A percentile compares a stretch with the other conserved stretches of the same genome.
phyloP scores from a whole-genome alignment of 2,888 invertebrate species.

The Myathropa florea region DNA sequence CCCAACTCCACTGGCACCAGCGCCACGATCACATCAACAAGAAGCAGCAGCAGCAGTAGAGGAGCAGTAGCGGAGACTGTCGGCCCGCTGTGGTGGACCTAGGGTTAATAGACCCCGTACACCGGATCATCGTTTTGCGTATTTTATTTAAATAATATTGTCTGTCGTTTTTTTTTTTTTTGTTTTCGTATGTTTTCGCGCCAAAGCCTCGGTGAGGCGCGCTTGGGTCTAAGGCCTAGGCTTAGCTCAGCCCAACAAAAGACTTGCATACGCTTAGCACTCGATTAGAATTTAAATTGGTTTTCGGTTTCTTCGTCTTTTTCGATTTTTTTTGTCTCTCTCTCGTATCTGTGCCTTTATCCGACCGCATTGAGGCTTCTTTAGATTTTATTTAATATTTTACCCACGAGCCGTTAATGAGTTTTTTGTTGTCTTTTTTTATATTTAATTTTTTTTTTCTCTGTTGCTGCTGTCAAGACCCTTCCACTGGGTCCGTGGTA shows the following conservation, averaged over 20 bases:
- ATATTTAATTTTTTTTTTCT: neutral
- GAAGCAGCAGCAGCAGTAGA: neutral
- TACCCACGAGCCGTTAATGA: conserved; percentile 42
- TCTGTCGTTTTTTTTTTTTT: neutral
- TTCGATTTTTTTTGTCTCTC: neutral
- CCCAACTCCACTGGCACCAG: conserved; percentile 18
- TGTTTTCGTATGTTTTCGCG: conserved; percentile 17
- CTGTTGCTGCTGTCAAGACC: neutral
- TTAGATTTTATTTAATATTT: conserved; percentile 19
- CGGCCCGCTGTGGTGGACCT: conserved; percentile 16
- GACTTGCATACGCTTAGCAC: conserved; percentile 40
- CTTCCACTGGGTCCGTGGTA: neutral
- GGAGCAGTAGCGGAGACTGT: neutral
- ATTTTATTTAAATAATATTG: conserved; percentile 43
- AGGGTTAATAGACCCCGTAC: conserved; percentile 60
- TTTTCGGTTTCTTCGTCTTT: conserved; percentile 5
- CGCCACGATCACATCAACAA: neutral
- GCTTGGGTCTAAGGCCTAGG: neutral
- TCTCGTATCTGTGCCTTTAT: neutral
- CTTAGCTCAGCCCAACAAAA: conserved; percentile 7
- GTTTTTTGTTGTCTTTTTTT: conserved; percentile 12
- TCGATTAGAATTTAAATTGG: conserved; percentile 51
- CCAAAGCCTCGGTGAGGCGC: conserved; percentile 8
- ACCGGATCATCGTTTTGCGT: conserved; percentile 50
- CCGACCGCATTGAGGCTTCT: neutral